phyloP scores from a whole-genome alignment of 2,797 vertebrate species.

The Pipistrellus kuhlii region DNA sequence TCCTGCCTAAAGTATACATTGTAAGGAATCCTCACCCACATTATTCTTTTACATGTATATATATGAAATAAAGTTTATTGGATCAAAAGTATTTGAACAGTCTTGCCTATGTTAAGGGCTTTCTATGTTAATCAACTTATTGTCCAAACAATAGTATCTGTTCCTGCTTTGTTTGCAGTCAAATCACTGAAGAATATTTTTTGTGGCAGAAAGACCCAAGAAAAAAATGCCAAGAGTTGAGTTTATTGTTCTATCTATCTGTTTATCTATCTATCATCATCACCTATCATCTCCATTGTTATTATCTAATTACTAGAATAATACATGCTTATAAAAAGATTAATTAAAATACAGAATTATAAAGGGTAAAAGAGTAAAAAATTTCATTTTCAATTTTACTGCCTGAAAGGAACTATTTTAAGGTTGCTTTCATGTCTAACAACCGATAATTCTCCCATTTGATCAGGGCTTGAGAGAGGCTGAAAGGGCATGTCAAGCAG shows the following conservation, averaged over 20 bases:
- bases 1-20: not conserved
- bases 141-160: not conserved
- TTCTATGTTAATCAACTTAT: not conserved
- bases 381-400: not conserved
- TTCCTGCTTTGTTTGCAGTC: not conserved
- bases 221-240: not conserved
- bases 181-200: not conserved
- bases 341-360: not conserved
- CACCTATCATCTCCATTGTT: not conserved
- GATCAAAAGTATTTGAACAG: not conserved
- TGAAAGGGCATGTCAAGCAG: not conserved
- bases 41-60: not conserved
- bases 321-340: not conserved
- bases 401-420: not conserved
- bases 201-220: not conserved
- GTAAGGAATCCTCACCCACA: not conserved
- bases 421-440: not conserved
- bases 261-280: too few species aligned
- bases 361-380: not conserved
- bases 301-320: not conserved
- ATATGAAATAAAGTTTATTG: not conserved
- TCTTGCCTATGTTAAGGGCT: not conserved
- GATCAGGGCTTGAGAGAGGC: not conserved
- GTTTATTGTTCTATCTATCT: not conserved
- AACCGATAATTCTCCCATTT: not conserved